Conservation (phyloP, 2,888 invertebrate species). For the Ceramica pisi region DNA sequence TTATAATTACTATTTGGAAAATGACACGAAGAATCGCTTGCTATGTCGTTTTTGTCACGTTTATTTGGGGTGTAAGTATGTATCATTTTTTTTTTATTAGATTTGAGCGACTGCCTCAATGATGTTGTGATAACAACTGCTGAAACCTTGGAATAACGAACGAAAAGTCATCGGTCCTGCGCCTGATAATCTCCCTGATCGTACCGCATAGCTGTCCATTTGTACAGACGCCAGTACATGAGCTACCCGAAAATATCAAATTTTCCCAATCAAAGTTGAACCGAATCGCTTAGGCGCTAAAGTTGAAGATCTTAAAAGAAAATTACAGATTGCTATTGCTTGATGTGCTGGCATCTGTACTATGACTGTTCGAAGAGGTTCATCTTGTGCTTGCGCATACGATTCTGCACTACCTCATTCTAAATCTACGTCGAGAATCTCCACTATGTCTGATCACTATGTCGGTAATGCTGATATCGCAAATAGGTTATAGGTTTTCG, state of each 20-base stretch:
- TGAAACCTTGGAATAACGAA: background rate
- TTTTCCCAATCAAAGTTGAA: no score
- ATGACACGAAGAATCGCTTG: slow-evolving; percentile 29
- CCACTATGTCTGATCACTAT: no score
- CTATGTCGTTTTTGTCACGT: slow-evolving; percentile 29
- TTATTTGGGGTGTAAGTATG: slow-evolving; percentile 53
- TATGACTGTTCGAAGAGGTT: background rate
- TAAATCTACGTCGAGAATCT: background rate
- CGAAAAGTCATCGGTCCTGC: no score
- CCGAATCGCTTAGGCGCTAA: no score
- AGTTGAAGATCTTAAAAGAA: no score
- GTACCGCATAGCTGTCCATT: background rate
- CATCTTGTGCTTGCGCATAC: no score
- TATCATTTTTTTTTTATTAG: slow-evolving; percentile 44
- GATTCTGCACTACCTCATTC: background rate
- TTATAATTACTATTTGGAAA: slow-evolving; percentile 6
- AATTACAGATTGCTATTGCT: no score
- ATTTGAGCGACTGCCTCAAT: background rate
- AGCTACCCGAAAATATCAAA: no score
- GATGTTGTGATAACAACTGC: background rate
- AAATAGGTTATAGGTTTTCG: no score
- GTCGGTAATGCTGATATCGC: background rate
- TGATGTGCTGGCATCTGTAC: no score
- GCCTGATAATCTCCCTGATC: background rate
- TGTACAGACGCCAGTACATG: no score